phyloP scores from a whole-genome alignment of 1,140 invertebrate genomes.

The Helicoverpa armigera region DNA sequence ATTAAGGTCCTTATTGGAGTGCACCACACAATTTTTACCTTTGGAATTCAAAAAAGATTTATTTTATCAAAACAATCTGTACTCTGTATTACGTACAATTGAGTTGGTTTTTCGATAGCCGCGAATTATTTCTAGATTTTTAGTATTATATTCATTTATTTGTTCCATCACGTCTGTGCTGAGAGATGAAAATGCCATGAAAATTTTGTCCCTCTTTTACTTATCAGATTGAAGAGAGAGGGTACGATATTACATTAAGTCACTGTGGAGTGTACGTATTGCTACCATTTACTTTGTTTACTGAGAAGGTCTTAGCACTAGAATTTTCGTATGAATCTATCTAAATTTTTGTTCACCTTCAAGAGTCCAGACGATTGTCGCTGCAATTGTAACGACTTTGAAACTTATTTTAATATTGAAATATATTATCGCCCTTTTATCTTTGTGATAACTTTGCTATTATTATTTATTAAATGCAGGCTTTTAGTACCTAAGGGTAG shows the following conservation, averaged over 20 bases:
- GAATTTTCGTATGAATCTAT: conserved; percentile 67
- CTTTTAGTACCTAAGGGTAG: background rate
- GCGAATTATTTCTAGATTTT: conserved; percentile 70
- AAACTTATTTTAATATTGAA: conserved; percentile 60
- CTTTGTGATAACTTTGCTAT: background rate
- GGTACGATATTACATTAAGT: conserved; percentile 71
- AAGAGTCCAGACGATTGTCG: conserved; percentile 69
- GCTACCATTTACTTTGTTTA: conserved; percentile 71
- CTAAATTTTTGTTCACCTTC: conserved; percentile 71
- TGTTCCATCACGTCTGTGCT: conserved; percentile 80
- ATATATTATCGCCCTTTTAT: conserved; percentile 45
- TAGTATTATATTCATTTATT: conserved; percentile 84
- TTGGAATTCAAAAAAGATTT: conserved; percentile 81
- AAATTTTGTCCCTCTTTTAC: conserved; percentile 74
- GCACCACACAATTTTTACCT: conserved; percentile 71
- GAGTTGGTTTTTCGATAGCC: conserved; percentile 68
- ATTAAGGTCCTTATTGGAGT: conserved; percentile 64
- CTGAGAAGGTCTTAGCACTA: conserved; percentile 62
- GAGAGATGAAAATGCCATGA: conserved; percentile 83
- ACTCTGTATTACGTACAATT: conserved; percentile 66
- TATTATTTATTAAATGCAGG: conserved; percentile 14
- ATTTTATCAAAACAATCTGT: conserved; percentile 68
- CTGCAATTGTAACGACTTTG: conserved; percentile 61
- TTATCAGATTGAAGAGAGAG: conserved; percentile 70
- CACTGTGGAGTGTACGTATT: conserved; percentile 65